Evolutionary conservation across 2,888 invertebrate species (phyloP), one percentile per base, ranked within the genome.

Genomic region (Seira musarum): DNA sequence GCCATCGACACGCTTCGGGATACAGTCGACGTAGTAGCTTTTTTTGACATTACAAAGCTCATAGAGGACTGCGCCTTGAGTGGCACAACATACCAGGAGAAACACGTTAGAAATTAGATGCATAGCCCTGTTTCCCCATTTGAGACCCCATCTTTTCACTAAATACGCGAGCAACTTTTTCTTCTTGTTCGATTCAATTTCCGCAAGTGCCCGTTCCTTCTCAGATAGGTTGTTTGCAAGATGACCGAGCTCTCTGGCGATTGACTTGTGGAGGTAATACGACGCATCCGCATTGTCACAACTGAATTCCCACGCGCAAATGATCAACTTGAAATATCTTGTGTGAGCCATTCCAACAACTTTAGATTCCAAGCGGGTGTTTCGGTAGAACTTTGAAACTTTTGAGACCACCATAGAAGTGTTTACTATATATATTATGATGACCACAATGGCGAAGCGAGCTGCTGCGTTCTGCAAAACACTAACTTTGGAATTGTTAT

Each of bases 241-340:
- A 8, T 40, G 6, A 13, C 6, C 13, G 3, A 80, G 64, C 25
- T 80, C 78, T 30, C 71, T 22, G 3, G 61, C 30, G 61, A 83
- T 83, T 21, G 67, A 75, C 49, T 61, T 69, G 57, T 78, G 83
- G n/a, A 83, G 80, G 40, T 19, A 70, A 3, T 13, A 6, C 0
- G 74, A 25, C 0, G 71, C 80, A 5, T 68, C 53, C 0, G 21
- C n/a, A 65, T 83, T 68, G 2, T 40, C 22, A 30, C 80, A 77
- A 25, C 74, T 78, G 21, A 71, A 83, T 21, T 83, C 78, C 83
- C 83, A 83, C 0, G 74, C 77, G 68, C 78, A 83, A 3, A 83
- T 65, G 13, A 81, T 61, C 0, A 70, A 24, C 24, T 72, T 76
- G n/a, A 82, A 80, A 15, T 66, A n/a, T 10, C 67, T 21, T 57